phyloP scores from a whole-genome alignment of 1,140 invertebrate genomes.

The Kradibia gibbosae region DNA sequence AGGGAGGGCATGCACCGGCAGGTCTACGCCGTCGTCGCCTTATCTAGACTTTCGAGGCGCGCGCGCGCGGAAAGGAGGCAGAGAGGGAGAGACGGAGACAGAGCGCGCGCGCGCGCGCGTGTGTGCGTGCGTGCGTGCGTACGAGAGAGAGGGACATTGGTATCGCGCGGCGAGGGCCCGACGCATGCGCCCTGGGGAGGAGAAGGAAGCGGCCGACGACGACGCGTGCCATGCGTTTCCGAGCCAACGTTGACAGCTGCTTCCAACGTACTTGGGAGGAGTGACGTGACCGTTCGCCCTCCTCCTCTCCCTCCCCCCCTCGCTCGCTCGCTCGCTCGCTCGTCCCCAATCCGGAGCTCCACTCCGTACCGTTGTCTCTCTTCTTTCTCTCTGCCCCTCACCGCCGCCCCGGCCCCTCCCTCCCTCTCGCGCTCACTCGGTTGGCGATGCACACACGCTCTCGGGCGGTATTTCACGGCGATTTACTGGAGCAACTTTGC shows the following conservation, averaged over 20 bases:
- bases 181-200: background rate
- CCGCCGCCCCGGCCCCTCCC: background rate
- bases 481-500: too few species aligned
- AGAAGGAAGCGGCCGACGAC: background rate
- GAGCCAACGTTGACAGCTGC: background rate
- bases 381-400: background rate
- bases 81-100: constrained; percentile 13
- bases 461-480: background rate
- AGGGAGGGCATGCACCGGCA: background rate
- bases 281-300: background rate
- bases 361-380: too few species aligned
- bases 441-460: too few species aligned
- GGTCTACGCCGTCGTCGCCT: constrained; percentile 3
- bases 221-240: background rate
- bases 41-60: background rate
- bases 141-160: background rate
- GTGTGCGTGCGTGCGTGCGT: background rate
- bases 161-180: background rate
- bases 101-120: background rate
- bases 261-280: background rate
- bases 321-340: background rate
- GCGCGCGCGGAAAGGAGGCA: background rate
- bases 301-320: background rate
- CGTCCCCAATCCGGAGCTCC: background rate
- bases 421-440: background rate